phyloP scores from a whole-genome alignment of 2,797 vertebrate species.

The Sphenodon punctatus region DNA sequence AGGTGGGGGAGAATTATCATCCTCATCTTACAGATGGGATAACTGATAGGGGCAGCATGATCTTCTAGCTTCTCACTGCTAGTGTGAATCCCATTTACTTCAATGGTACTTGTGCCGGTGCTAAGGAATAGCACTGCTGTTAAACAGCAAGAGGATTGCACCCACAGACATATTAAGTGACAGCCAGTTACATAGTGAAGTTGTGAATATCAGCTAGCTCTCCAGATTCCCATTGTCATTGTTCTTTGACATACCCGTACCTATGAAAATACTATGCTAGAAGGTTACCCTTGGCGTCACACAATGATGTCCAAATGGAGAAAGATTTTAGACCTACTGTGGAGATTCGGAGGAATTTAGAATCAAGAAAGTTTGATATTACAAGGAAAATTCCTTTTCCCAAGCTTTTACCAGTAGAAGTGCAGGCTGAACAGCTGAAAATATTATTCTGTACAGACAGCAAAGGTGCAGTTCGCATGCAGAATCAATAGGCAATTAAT shows the following conservation, averaged over 20 bases:
- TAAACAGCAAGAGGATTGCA: too few relatives aligned
- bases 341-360: not conserved
- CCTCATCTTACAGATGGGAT: not conserved
- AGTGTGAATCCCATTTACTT: too few relatives aligned
- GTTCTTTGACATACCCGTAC: not conserved
- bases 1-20: not conserved
- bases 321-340: accelerated
- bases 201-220: not conserved
- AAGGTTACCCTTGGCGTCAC: not conserved
- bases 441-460: not conserved
- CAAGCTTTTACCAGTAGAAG: not conserved
- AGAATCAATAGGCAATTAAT: not conserved
- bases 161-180: not conserved
- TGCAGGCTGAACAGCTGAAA: not conserved
- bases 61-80: accelerated
- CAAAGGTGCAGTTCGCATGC: not conserved
- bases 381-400: not conserved
- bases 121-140: too few relatives aligned
- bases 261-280: accelerated
- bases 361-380: not conserved
- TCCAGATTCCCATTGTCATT: not conserved
- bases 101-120: too few relatives aligned
- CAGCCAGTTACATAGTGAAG: not conserved
- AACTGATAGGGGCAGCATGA: not conserved
- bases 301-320: not conserved